phyloP scores from a whole-genome alignment of 2,113 vertebrate genomes.

The Calidris pygmaea region DNA sequence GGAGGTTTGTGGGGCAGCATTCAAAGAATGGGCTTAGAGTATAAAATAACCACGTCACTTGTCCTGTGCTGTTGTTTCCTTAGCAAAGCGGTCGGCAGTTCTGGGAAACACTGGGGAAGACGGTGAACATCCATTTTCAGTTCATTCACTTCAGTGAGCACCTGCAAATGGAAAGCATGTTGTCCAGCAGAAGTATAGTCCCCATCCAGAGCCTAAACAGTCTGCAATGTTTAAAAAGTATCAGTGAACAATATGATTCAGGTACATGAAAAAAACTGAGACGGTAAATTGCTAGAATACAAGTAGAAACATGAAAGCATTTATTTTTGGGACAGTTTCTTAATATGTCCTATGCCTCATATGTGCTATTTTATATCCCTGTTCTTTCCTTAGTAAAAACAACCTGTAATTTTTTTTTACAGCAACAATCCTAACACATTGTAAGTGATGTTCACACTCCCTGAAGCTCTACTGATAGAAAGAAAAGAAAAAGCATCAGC shows the following conservation, averaged over 20 bases:
- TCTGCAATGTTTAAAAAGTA: not conserved
- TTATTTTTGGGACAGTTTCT: not conserved
- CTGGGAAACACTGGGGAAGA: not conserved
- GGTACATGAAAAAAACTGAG: not conserved
- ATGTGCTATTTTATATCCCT: not conserved
- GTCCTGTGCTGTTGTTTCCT: not conserved
- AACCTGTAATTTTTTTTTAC: conserved; percentile 33
- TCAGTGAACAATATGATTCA: not conserved
- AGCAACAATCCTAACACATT: not conserved
- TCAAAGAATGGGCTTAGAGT: not conserved
- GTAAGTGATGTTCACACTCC: not conserved
- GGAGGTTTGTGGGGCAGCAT: not conserved
- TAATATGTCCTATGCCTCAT: not conserved
- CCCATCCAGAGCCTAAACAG: not conserved
- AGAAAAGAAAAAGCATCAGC: not conserved
- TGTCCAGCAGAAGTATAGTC: not conserved
- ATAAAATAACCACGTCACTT: not conserved
- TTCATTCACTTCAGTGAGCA: not conserved
- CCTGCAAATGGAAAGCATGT: not conserved
- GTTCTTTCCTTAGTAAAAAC: not conserved
- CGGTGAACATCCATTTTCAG: not conserved
- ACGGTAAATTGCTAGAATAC: not conserved
- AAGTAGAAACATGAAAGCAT: not conserved
- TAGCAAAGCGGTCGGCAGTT: not conserved
- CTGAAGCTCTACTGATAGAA: not conserved